These are phyloP conservation scores for Onthophagus taurus DNA, from an alignment of 1,140 invertebrate species.

Conservation along the genomic window DNA sequence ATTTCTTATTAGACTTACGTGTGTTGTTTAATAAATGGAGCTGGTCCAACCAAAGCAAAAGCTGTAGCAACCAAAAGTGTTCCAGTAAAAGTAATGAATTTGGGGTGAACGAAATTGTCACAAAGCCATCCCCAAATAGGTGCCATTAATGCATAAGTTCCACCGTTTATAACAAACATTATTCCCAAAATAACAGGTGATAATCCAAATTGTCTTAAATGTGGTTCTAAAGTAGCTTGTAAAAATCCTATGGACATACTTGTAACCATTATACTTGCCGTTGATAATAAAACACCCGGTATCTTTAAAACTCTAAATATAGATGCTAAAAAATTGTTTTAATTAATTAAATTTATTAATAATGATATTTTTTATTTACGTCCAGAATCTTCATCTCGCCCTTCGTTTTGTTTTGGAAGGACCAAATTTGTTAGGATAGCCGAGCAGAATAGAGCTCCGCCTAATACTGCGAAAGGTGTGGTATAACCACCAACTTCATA, in stretches of 20 bases:
- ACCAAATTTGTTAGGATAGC: conserved; percentile 66
- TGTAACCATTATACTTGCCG: conserved; percentile 59
- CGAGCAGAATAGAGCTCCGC: conserved; percentile 62
- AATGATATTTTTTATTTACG: conserved; percentile 40
- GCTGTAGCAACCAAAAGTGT: conserved; percentile 52
- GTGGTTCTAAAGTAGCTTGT: conserved; percentile 72
- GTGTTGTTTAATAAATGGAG: conserved; percentile 54
- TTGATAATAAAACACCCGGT: conserved; percentile 57
- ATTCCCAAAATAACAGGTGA: conserved; percentile 66
- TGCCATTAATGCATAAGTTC: conserved; percentile 70
- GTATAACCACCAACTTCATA: conserved; percentile 76
- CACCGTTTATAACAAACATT: conserved; percentile 83
- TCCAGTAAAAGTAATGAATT: conserved; percentile 57
- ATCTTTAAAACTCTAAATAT: conserved; percentile 53
- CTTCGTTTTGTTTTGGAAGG: conserved; percentile 54
- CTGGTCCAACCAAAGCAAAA: conserved; percentile 65
- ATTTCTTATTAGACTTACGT: conserved; percentile 42
- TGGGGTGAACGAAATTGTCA: conserved; percentile 55
- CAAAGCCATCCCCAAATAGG: conserved; percentile 74
- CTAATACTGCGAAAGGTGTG: conserved; percentile 77
- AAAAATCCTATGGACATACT: conserved; percentile 76
- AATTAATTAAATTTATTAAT: background rate
- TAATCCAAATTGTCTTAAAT: conserved; percentile 64
- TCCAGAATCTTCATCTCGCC: conserved; percentile 45
- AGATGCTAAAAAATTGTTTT: conserved; percentile 41